These are phyloP conservation scores for Ophioninae sp. DNA, from an alignment of 2,888 invertebrate species.

Conservation along the genomic window DNA sequence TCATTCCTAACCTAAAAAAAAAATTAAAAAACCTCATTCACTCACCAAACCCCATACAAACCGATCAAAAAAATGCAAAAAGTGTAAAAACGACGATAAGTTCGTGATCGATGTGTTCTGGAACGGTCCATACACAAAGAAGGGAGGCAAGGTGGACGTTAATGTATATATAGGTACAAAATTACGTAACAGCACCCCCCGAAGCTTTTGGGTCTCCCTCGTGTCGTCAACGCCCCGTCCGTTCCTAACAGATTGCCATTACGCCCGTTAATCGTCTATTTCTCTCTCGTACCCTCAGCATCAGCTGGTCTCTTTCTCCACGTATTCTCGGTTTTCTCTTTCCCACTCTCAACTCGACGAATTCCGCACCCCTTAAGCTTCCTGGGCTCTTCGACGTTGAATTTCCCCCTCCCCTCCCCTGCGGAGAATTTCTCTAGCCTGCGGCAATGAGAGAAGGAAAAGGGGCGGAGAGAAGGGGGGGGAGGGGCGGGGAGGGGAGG, in stretches of 20 bases:
- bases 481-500: neutral
- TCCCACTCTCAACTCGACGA: constrained; percentile 13
- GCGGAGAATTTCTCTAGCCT: constrained; percentile 44
- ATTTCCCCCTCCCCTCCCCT: constrained; percentile 8
- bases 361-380: constrained; percentile 34
- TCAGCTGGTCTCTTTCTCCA: constrained; percentile 50
- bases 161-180: constrained; percentile 10
- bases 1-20: too few species aligned
- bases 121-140: neutral
- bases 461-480: too few species aligned
- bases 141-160: neutral
- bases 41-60: too few species aligned
- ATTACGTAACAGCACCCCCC: constrained; percentile 34
- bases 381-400: constrained; percentile 17
- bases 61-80: too few species aligned
- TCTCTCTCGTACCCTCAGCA: constrained; percentile 29
- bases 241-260: constrained; percentile 63
- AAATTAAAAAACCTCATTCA: too few species aligned
- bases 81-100: too few species aligned
- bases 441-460: constrained; percentile 22
- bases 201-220: constrained; percentile 33
- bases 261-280: constrained; percentile 64
- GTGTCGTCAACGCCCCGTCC: constrained; percentile 56
- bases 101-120: neutral
- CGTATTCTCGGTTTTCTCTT: constrained; percentile 25